Conservation (phyloP, 2,797 vertebrate species). For the Ctenopoma kingsleyae region DNA sequence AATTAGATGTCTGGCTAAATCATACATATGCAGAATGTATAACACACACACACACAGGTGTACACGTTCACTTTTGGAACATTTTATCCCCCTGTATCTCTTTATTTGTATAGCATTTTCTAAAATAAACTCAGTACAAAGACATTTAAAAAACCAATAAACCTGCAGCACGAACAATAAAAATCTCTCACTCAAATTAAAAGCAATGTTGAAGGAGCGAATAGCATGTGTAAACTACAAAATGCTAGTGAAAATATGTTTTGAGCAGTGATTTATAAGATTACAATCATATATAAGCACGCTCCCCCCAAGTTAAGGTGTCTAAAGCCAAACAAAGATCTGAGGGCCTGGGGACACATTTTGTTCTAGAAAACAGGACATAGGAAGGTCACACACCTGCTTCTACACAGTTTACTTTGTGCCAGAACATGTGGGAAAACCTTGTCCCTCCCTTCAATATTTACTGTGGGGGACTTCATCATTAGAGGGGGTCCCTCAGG, state of each 20-base stretch:
- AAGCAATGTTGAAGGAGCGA: constrained; percentile 5
- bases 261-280: constrained; percentile 52
- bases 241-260: constrained; percentile 23
- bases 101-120: not conserved
- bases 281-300: constrained; percentile 45
- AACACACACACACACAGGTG: not conserved
- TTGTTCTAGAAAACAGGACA: constrained; percentile 67
- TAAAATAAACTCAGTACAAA: constrained; percentile 7
- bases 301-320: constrained; percentile 33
- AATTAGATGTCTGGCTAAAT: not conserved
- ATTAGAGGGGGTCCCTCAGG: constrained; percentile 78
- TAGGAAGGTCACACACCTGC: constrained; percentile 76
- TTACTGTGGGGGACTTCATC: constrained; percentile 73
- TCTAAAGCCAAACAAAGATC: constrained; percentile 53
- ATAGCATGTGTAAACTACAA: constrained; percentile 19
- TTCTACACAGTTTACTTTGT: constrained; percentile 72
- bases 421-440: constrained; percentile 65
- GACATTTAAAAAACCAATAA: constrained; percentile 6
- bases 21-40: not conserved
- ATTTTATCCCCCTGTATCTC: not conserved
- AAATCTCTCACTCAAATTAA: constrained; percentile 17
- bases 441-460: constrained; percentile 76
- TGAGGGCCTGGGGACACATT: constrained; percentile 48
- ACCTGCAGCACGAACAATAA: constrained; percentile 4
- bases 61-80: not conserved